Conservation (phyloP, 92 coral and sea anemone genomes). For the Zoanthus solanderi region DNA sequence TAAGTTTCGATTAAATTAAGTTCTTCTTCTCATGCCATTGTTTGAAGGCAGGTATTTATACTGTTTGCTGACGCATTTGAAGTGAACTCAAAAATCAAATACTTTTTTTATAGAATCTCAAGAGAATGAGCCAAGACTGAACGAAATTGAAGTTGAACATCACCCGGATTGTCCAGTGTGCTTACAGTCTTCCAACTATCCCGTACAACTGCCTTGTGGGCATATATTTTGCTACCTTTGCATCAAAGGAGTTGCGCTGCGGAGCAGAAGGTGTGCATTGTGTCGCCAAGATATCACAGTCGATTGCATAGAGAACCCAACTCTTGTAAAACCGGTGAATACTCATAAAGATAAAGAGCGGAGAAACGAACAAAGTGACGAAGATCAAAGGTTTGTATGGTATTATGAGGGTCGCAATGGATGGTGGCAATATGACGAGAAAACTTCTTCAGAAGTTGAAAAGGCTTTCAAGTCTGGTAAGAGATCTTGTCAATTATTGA, state of each 20-base stretch:
- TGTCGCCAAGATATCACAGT: slow-evolving; percentile 88
- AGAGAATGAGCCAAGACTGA: slow-evolving; percentile 60
- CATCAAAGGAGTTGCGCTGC: slow-evolving; percentile 97
- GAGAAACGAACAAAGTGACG: slow-evolving; percentile 40
- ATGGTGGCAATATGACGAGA: slow-evolving; percentile 99
- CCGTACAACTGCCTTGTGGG: slow-evolving; percentile 93
- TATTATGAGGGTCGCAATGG: slow-evolving; percentile 99
- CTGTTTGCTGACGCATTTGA: not conserved
- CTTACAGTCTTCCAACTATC: slow-evolving; percentile 84
- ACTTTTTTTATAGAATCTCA: slow-evolving; percentile 43
- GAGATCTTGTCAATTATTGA: slow-evolving; percentile 91
- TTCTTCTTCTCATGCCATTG: not conserved
- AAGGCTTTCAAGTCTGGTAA: slow-evolving; percentile 90
- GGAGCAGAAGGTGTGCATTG: slow-evolving; percentile 92
- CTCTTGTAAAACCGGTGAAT: slow-evolving; percentile 76
- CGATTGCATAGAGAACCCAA: slow-evolving; percentile 88
- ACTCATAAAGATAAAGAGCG: slow-evolving; percentile 33
- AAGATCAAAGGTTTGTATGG: slow-evolving; percentile 78
- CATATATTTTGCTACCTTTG: slow-evolving; percentile 98
- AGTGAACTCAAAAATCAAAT: not conserved
- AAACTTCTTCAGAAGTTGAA: slow-evolving; percentile 89
- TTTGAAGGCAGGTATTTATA: slow-evolving; percentile 37
- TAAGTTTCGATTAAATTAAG: not conserved
- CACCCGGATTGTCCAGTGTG: slow-evolving; percentile 99
- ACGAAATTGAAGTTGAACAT: slow-evolving; percentile 73